Evolutionary conservation across 1,140 invertebrate genomes (phyloP).

Genomic region (Lysiphlebus fabarum): DNA sequence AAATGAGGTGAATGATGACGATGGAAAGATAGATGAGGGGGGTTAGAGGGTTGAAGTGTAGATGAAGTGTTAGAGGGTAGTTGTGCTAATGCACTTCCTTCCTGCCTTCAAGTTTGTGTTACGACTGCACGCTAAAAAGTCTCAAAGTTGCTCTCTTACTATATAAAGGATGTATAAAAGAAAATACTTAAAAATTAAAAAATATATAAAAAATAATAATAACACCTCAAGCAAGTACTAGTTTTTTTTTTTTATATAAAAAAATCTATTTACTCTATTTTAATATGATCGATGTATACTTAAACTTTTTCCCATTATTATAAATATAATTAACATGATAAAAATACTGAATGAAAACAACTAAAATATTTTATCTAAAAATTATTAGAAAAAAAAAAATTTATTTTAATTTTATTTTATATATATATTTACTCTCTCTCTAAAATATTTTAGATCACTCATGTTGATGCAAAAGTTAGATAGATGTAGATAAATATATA

Average conservation of each 20-base stretch:
- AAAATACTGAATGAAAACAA: background rate
- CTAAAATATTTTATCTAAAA: background rate
- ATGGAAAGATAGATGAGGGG: background rate
- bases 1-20: constrained; percentile 4
- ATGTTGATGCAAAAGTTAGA: background rate
- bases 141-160: constrained; percentile 13
- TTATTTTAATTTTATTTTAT: no score
- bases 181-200: no score
- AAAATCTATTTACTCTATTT: constrained; percentile 22
- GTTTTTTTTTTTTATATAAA: constrained; percentile 7
- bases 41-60: constrained; percentile 19
- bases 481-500: background rate
- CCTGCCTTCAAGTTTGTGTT: constrained; percentile 23
- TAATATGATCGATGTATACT: background rate
- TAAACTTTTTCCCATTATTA: background rate
- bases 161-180: constrained; percentile 9
- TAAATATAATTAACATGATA: background rate
- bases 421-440: no score
- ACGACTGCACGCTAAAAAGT: constrained; percentile 27
- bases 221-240: background rate
- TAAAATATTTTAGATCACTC: background rate
- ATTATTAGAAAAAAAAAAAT: background rate
- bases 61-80: constrained; percentile 25
- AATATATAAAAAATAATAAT: no score
- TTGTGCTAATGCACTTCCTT: constrained; percentile 31